Conservation (phyloP, 1,140 invertebrate species). For the Harlomillsia oculata region DNA sequence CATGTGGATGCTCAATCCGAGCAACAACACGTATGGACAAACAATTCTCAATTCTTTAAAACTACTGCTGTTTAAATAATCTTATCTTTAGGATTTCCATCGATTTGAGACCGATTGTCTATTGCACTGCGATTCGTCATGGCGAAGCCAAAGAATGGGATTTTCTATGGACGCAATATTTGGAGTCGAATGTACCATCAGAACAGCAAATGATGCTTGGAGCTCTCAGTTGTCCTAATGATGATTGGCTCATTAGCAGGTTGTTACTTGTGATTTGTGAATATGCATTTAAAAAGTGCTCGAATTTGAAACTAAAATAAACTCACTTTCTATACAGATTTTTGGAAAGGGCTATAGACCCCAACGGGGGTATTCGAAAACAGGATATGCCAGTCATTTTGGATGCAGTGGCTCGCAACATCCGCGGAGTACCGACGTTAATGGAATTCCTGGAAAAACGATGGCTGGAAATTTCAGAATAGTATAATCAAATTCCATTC, state of each 20-base stretch:
- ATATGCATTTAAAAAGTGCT: not conserved
- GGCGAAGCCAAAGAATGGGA: constrained; percentile 68
- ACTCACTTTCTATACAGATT: constrained; percentile 44
- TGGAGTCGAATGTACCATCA: constrained; percentile 57
- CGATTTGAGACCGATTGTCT: constrained; percentile 61
- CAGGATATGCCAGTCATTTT: constrained; percentile 60
- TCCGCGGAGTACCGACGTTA: constrained; percentile 50
- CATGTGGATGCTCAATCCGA: constrained; percentile 62
- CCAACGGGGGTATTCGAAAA: constrained; percentile 51
- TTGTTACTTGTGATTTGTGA: constrained; percentile 32
- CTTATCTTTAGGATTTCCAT: constrained; percentile 54
- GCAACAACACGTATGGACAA: constrained; percentile 57
- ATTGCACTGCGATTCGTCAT: constrained; percentile 63
- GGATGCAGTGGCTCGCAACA: constrained; percentile 50
- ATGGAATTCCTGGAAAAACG: constrained; percentile 35
- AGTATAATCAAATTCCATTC: constrained; percentile 19
- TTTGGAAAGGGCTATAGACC: constrained; percentile 50
- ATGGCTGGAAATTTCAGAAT: constrained; percentile 29
- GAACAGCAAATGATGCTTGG: constrained; percentile 63
- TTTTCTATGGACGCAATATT: constrained; percentile 64
- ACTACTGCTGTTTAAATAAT: not conserved
- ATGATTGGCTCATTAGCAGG: constrained; percentile 64
- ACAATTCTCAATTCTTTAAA: not conserved
- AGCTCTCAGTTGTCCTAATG: constrained; percentile 64
- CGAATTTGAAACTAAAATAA: not conserved